phyloP scores from a whole-genome alignment of 2,113 vertebrate genomes.

The Scomber japonicus region DNA sequence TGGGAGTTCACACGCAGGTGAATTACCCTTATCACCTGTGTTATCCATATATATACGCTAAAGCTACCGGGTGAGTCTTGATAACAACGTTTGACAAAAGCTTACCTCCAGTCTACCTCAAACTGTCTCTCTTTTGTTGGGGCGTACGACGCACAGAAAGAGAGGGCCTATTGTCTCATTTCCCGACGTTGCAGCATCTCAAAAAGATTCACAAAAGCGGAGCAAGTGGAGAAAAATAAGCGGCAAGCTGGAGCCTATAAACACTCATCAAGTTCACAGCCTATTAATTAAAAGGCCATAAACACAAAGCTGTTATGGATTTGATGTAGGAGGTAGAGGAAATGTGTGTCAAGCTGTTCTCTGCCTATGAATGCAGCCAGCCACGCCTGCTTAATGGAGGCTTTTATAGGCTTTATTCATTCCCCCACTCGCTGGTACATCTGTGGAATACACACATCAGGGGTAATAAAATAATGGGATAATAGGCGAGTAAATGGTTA shows the following conservation, averaged over 20 bases:
- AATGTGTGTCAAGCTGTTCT: constrained; percentile 66
- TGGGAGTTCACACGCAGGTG: constrained; percentile 73
- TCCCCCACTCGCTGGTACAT: constrained; percentile 28
- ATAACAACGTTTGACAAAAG: constrained; percentile 33
- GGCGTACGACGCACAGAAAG: background rate
- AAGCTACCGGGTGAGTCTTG: constrained; percentile 44
- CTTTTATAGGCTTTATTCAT: constrained; percentile 64
- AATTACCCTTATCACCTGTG: constrained; percentile 46
- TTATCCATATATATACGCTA: constrained; percentile 35
- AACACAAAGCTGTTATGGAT: constrained; percentile 71
- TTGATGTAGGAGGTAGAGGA: constrained; percentile 43
- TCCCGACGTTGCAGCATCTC: background rate
- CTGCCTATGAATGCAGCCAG: constrained; percentile 49
- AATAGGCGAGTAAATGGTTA: constrained; percentile 3
- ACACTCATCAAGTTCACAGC: constrained; percentile 76
- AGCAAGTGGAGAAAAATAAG: constrained; percentile 13
- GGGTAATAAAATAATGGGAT: constrained; percentile 27
- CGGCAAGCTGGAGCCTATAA: constrained; percentile 64
- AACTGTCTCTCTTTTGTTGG: constrained; percentile 1
- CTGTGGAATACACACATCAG: constrained; percentile 49
- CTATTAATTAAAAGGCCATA: constrained; percentile 78
- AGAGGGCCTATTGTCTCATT: background rate
- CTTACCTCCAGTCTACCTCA: background rate
- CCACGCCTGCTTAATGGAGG: constrained; percentile 63
- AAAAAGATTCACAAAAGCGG: constrained; percentile 17